Conservation (phyloP, 2,113 vertebrate species). For the Oreochromis niloticus region DNA sequence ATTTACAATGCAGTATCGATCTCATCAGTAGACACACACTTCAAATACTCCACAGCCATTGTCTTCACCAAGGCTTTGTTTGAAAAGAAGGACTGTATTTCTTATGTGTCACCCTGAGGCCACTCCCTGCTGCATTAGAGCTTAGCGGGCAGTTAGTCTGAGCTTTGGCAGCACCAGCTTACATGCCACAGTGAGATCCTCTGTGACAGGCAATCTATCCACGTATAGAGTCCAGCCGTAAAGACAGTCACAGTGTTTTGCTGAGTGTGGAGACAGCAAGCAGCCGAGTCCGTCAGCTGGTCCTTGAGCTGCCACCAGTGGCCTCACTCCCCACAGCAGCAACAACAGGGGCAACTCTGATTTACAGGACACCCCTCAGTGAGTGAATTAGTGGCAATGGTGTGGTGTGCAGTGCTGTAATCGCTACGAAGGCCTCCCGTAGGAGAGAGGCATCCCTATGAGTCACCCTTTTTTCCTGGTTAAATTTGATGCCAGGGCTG, state of each 20-base stretch:
- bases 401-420: neutral
- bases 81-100: neutral
- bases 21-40: neutral
- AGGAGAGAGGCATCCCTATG: neutral
- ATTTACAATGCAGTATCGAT: neutral
- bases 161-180: neutral
- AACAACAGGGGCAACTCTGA: slow-evolving; percentile 7
- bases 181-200: slow-evolving; percentile 3
- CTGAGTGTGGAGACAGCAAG: slow-evolving; percentile 24
- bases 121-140: neutral
- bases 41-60: neutral
- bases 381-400: slow-evolving; percentile 37
- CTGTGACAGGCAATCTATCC: slow-evolving; percentile 35
- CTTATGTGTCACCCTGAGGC: neutral
- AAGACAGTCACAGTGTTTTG: slow-evolving; percentile 11
- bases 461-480: neutral
- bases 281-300: slow-evolving; percentile 24
- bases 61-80: neutral
- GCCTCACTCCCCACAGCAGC: neutral
- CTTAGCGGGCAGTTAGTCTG: neutral
- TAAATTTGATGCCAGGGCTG: neutral
- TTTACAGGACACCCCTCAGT: slow-evolving; percentile 41
- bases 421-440: slow-evolving; percentile 9
- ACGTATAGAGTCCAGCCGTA: neutral
- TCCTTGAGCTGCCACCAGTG: slow-evolving; percentile 54